These are phyloP conservation scores for Sweltsa coloradensis DNA, from an alignment of 1,140 invertebrate species.

Conservation along the genomic window DNA sequence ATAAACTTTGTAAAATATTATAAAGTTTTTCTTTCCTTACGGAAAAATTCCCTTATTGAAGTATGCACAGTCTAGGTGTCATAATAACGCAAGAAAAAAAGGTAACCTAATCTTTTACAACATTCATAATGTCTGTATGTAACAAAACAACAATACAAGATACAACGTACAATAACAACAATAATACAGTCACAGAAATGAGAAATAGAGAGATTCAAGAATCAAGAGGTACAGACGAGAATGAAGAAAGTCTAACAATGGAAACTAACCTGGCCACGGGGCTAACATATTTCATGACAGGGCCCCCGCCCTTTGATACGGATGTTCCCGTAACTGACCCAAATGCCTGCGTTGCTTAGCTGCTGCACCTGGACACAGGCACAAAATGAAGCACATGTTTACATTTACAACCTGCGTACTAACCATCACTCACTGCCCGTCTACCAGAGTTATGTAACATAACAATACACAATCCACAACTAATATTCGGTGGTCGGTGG, in stretches of 20 bases:
- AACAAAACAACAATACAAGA: background rate
- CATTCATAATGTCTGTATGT: background rate
- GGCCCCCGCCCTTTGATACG: constrained; percentile 82
- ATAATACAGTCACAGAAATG: background rate
- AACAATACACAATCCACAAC: too few relatives aligned
- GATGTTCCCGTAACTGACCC: constrained; percentile 78
- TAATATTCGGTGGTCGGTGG: too few relatives aligned
- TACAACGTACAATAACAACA: background rate
- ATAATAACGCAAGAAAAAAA: background rate
- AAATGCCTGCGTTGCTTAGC: constrained; percentile 63
- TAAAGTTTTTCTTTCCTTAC: constrained; percentile 8
- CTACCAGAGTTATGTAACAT: too few relatives aligned
- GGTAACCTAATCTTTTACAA: background rate
- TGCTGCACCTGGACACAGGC: constrained; percentile 46
- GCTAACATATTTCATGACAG: constrained; percentile 42
- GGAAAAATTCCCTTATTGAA: background rate
- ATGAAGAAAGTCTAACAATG: constrained; percentile 7
- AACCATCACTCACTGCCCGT: too few relatives aligned
- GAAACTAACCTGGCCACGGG: constrained; percentile 16
- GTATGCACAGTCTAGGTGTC: background rate
- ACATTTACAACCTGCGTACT: too few relatives aligned
- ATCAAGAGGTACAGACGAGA: constrained; percentile 1
- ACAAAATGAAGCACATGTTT: constrained; percentile 21
- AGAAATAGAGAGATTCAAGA: constrained; percentile 6
- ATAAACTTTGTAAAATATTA: too few relatives aligned